Evolutionary conservation across 1,140 invertebrate genomes (phyloP).

Genomic region (Nasonia longicornis): DNA sequence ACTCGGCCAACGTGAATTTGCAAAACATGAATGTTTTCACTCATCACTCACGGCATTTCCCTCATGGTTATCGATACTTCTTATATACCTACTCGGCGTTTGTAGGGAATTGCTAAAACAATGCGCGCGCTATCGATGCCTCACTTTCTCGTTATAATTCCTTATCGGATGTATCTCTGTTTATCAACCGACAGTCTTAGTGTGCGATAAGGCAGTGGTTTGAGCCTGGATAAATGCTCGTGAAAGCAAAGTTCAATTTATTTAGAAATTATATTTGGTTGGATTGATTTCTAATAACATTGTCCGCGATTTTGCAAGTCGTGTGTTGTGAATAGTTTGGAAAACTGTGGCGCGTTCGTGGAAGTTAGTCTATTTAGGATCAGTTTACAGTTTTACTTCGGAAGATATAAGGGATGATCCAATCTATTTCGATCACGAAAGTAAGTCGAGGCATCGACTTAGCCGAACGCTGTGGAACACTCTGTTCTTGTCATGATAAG

Average conservation of each 20-base stretch:
- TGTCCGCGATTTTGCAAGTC: not conserved
- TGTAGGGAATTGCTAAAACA: no score
- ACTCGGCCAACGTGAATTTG: conserved; percentile 43
- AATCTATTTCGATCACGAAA: not conserved
- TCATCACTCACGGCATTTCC: conserved; percentile 8
- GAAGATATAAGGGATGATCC: not conserved
- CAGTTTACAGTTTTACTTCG: not conserved
- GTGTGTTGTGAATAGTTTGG: not conserved
- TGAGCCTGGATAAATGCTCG: not conserved
- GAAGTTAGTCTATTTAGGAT: not conserved
- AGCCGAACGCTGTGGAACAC: not conserved
- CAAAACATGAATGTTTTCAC: conserved; percentile 33
- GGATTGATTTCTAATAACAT: not conserved
- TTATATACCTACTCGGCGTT: not conserved
- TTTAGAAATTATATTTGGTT: no score
- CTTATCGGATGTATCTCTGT: not conserved
- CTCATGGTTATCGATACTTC: not conserved
- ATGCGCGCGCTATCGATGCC: no score
- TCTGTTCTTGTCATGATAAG: not conserved
- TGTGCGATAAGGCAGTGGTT: not conserved
- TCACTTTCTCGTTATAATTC: no score
- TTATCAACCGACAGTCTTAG: not conserved
- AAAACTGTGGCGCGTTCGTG: not conserved
- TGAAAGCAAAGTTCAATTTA: no score
- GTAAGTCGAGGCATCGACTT: not conserved